Conservation (phyloP, 1,140 invertebrate genomes). For the Bathynomus jamesi region DNA sequence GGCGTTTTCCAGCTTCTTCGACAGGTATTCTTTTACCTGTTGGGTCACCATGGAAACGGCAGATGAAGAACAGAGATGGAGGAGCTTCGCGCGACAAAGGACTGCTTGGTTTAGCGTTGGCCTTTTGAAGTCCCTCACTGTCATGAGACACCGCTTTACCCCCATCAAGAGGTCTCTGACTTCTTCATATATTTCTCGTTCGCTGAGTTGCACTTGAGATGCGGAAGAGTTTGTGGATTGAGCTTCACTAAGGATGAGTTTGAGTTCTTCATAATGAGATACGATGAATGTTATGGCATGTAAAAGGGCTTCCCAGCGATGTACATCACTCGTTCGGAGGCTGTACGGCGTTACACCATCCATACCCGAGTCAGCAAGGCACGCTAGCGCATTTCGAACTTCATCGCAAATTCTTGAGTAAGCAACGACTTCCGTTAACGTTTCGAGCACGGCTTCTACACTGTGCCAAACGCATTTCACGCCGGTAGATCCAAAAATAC, state of each 20-base stretch:
- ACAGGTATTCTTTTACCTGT: slow-evolving; percentile 31
- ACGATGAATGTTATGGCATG: slow-evolving; percentile 33
- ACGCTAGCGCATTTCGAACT: slow-evolving; percentile 21
- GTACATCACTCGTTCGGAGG: slow-evolving; percentile 24
- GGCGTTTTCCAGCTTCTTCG: slow-evolving; percentile 23
- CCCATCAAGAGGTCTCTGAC: slow-evolving; percentile 26
- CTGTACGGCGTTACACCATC: slow-evolving; percentile 22
- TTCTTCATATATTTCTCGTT: slow-evolving; percentile 28
- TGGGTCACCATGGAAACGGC: slow-evolving; percentile 17
- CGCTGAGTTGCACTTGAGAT: too few species aligned
- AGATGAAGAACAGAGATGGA: slow-evolving; percentile 30
- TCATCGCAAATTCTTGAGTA: slow-evolving; percentile 33
- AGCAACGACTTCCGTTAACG: slow-evolving; percentile 22
- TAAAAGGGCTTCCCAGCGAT: slow-evolving; percentile 30
- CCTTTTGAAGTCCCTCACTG: slow-evolving; percentile 23
- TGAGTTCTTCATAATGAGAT: slow-evolving; percentile 27
- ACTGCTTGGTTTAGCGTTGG: slow-evolving; percentile 35
- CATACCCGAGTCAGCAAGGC: slow-evolving; percentile 28
- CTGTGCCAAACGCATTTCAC: slow-evolving; percentile 34
- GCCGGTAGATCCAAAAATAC: slow-evolving; percentile 22
- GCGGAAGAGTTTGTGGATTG: too few species aligned
- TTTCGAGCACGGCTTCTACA: slow-evolving; percentile 23
- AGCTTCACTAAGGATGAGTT: too few species aligned
- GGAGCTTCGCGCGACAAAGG: slow-evolving; percentile 31
- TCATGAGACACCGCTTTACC: slow-evolving; percentile 30